Base-by-base conservation (phyloP, 2,113 vertebrate genomes). In the Anarhynchus alexandrinus region DNA sequence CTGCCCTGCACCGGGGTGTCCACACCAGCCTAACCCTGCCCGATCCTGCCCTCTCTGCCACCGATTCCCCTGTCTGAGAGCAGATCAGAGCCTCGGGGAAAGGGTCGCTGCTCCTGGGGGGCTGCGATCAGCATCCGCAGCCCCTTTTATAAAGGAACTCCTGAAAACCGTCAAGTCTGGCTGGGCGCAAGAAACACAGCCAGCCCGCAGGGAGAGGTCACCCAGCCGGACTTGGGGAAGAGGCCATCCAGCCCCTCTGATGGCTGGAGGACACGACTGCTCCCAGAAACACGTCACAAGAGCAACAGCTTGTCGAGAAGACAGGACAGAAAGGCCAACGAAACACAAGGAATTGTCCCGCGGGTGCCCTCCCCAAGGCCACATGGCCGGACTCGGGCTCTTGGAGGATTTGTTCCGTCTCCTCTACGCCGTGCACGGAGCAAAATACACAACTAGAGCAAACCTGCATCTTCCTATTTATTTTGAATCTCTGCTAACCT, bases 381-480 rank as follows among this genome's bases (percentile, higher is more conserved):
- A 22, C 16, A 1, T 0, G 22, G 45, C 19, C 4, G 2, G 40
- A 51, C 21, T 58, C 2, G 0, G 20, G 36, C 25, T 76, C 47
- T 26, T 20, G 9, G 11, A 43, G 30, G 22, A 86, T 51, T 81
- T 71, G 14, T 66, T 69, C 66, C 7, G 0, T 43, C 45, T 38
- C 15, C 45, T 51, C 17, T 45, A 17, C 1, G 1, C 77, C 12
- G 12, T 3, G 34, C 54, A 84, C 45, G 49, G 38, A 85, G 21
- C 20, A 73, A 86, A 93, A 77, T 5, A 19, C 4, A 23, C 0
- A 3, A 57, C 69, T 65, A 27, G 12, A 94, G 29, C 1, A 18
- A 94, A 54, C 49, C 45, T 77, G 34, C 1, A 5, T 55, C 90
- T 95, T 90, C 59, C 55, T 85, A 22, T 95, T 94, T 94, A 90